Evolutionary conservation across 1,140 invertebrate genomes (phyloP), one percentile per base, ranked within the genome.

Genomic region (Hyles vespertilio): DNA sequence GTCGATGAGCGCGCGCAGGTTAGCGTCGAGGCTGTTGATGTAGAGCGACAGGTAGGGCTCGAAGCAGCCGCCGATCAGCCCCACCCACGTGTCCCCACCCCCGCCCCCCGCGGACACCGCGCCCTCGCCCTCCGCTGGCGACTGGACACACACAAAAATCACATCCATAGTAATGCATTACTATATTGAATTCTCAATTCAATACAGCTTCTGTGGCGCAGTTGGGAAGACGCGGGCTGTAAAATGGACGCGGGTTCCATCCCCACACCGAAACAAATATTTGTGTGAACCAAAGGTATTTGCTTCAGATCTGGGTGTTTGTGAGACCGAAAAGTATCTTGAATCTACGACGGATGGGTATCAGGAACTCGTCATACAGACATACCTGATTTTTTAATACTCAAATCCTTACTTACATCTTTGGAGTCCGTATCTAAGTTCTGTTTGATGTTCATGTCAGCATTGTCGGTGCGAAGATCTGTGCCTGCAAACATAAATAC

Each of bases 11-110:
- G 98, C 96, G 4, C 93, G 87, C 10, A 99, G 87, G 91, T 97
- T 97, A 62, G 94, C 92, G 87, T 99, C 97, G 57, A 99, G 93
- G 84, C 95, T 97, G 67, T 97, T 95, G 67, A 99, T 97, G 89
- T 98, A 99, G 69, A 99, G 96, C 72, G 96, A 94, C 50, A 99
- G 90, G 88, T 98, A 96, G 3, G 95, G 92, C 76, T 98, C 96
- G 89, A 99, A 99, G 89, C 97, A 98, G 68, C 92, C 91, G 3
- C 96, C 96, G 65, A 98, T 97, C 11, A 96, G 91, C 59, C 97
- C 96, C 61, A 92, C 88, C 81, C 96, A 94, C 3, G 91, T 92
- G 63, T 69, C 77, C 58, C 47, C n/a, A 33, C 32, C 46, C 12
- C 32, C 43, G 45, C 33, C 56, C 32, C 9, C 51, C 52, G 10